Conservation (phyloP, 2,888 invertebrate genomes). For the Plebejus melissa region DNA sequence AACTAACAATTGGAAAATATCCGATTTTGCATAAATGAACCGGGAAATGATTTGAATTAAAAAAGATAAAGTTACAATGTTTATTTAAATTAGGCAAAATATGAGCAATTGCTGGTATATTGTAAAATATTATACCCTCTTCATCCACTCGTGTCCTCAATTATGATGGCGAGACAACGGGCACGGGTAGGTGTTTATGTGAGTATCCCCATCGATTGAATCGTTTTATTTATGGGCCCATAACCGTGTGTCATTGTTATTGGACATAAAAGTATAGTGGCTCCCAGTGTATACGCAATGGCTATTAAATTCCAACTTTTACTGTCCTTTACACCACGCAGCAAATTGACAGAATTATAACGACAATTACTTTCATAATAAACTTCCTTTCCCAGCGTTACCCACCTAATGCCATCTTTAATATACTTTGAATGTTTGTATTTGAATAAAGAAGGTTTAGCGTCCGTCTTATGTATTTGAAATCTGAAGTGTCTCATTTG, state of each 20-base stretch:
- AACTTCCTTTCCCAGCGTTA: not conserved
- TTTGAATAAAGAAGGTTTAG: not conserved
- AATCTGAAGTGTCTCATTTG: too few species aligned
- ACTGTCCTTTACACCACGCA: slow-evolving; percentile 23
- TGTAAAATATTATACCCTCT: too few species aligned
- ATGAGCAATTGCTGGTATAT: too few species aligned
- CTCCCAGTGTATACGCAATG: slow-evolving; percentile 48
- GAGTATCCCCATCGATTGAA: slow-evolving; percentile 41
- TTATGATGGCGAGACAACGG: not conserved
- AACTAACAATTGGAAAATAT: too few species aligned
- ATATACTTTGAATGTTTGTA: not conserved
- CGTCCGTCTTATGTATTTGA: too few species aligned
- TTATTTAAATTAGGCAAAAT: too few species aligned
- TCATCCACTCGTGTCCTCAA: not conserved
- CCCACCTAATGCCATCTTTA: not conserved
- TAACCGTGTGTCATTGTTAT: slow-evolving; percentile 62
- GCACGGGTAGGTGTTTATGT: slow-evolving; percentile 22
- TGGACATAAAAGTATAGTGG: slow-evolving; percentile 52
- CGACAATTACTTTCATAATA: slow-evolving; percentile 18
- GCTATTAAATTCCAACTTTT: slow-evolving; percentile 35
- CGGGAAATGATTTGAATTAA: too few species aligned
- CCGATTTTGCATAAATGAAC: too few species aligned
- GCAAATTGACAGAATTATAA: slow-evolving; percentile 28
- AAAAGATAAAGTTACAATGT: too few species aligned
- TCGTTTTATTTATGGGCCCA: slow-evolving; percentile 46